Conservation (phyloP, 1,140 invertebrate genomes). For the Sitobion miscanthi region DNA sequence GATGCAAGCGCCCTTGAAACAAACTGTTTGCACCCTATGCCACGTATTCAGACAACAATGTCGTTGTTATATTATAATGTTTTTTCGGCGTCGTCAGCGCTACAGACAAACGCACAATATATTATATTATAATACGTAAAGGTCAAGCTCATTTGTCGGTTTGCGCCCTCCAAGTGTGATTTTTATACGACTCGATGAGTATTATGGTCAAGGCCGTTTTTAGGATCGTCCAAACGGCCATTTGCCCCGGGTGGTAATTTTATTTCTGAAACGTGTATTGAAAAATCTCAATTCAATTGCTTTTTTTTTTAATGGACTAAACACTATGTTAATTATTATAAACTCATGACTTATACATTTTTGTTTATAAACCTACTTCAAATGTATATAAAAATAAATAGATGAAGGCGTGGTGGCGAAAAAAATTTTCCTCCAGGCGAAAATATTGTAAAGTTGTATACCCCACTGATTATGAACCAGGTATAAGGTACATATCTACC, state of each 20-base stretch:
- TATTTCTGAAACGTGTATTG: not conserved
- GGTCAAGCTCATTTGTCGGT: not conserved
- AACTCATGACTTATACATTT: not conserved
- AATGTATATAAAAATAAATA: no score
- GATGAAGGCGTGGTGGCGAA: no score
- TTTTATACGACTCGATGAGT: not conserved
- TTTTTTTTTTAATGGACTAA: not conserved
- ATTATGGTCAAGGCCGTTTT: not conserved
- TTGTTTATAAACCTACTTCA: no score
- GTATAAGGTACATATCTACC: no score
- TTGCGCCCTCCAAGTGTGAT: not conserved
- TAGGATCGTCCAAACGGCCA: not conserved
- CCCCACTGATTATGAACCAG: no score
- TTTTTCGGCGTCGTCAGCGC: not conserved
- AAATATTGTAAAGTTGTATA: no score
- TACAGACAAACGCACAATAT: not conserved
- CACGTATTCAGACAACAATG: not conserved
- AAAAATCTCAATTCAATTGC: not conserved
- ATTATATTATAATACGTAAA: not conserved
- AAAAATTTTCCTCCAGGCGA: no score
- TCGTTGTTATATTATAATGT: not conserved
- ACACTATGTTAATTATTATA: not conserved
- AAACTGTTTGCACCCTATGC: not conserved
- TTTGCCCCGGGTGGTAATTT: not conserved
- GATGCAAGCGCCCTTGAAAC: not conserved